phyloP scores from a whole-genome alignment of 1,140 invertebrate species.

The Chrysomallon squamiferum region DNA sequence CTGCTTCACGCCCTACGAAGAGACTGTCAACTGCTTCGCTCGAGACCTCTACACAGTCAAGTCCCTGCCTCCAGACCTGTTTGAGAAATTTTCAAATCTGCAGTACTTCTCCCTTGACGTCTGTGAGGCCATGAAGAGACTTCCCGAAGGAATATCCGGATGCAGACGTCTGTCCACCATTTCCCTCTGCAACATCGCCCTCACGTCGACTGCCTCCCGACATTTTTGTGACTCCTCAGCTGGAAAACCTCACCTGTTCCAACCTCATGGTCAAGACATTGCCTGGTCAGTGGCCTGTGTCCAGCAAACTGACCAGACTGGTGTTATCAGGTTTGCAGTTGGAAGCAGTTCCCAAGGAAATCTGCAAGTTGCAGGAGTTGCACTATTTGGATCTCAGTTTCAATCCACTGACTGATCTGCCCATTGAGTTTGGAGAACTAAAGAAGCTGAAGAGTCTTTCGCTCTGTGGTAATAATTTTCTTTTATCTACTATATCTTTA shows the following conservation, averaged over 20 bases:
- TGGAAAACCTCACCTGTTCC: conserved; percentile 18
- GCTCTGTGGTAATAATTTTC: conserved; percentile 37
- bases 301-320: conserved; percentile 29
- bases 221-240: conserved; percentile 27
- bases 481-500: background rate
- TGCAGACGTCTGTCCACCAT: conserved; percentile 33
- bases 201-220: conserved; percentile 35
- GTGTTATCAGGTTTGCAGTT: conserved; percentile 31
- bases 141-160: conserved; percentile 35
- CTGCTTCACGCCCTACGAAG: conserved; percentile 33
- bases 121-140: conserved; percentile 15
- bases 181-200: conserved; percentile 16
- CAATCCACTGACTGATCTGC: conserved; percentile 38
- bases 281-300: conserved; percentile 20
- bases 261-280: conserved; percentile 29
- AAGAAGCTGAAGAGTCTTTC: conserved; percentile 35
- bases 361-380: conserved; percentile 32
- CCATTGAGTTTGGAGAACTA: conserved; percentile 33
- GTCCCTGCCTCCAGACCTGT: conserved; percentile 35
- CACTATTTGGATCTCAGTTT: conserved; percentile 35
- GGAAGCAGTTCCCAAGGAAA: conserved; percentile 24
- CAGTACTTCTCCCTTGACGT: conserved; percentile 30
- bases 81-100: conserved; percentile 40
- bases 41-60: conserved; percentile 17
- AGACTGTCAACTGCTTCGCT: conserved; percentile 35